Conservation (phyloP, 2,113 vertebrate genomes). For the Mastomys coucha region DNA sequence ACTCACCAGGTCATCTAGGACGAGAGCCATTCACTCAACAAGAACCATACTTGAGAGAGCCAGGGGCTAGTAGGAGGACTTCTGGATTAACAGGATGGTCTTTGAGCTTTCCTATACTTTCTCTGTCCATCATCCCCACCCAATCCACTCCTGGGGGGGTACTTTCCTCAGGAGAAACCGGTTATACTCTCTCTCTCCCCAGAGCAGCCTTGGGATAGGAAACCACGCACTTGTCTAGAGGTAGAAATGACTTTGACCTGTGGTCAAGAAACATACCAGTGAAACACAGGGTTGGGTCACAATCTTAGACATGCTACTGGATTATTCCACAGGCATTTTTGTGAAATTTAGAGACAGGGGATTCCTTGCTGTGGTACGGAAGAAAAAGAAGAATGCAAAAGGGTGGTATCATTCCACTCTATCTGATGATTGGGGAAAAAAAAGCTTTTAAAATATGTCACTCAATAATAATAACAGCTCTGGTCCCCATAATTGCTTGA, state of each 20-base stretch:
- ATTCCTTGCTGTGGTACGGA: conserved; percentile 51
- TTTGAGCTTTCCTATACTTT: conserved; percentile 23
- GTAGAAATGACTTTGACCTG: not conserved
- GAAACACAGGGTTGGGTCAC: not conserved
- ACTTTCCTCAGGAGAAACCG: not conserved
- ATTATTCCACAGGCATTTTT: conserved; percentile 42
- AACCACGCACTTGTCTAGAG: conserved; percentile 67
- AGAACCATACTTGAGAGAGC: not conserved
- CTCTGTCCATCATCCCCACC: not conserved
- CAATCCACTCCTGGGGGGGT: not conserved
- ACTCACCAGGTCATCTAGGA: not conserved
- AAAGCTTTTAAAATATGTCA: conserved; percentile 41
- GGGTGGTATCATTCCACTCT: conserved; percentile 46
- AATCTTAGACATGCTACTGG: conserved; percentile 12
- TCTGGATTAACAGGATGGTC: conserved; percentile 65
- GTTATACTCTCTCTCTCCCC: conserved; percentile 20
- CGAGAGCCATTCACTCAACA: conserved; percentile 5
- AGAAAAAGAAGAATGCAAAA: conserved; percentile 60
- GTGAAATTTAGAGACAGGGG: conserved; percentile 57
- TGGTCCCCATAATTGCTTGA: not conserved
- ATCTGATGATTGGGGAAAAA: conserved; percentile 2
- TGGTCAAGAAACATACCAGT: conserved; percentile 12
- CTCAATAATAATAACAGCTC: not conserved
- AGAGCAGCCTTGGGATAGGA: conserved; percentile 25
- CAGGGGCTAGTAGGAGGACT: conserved; percentile 44